Conservation (phyloP, 64 coral and sea anemone genomes). For the Cladopsammia gracilis region DNA sequence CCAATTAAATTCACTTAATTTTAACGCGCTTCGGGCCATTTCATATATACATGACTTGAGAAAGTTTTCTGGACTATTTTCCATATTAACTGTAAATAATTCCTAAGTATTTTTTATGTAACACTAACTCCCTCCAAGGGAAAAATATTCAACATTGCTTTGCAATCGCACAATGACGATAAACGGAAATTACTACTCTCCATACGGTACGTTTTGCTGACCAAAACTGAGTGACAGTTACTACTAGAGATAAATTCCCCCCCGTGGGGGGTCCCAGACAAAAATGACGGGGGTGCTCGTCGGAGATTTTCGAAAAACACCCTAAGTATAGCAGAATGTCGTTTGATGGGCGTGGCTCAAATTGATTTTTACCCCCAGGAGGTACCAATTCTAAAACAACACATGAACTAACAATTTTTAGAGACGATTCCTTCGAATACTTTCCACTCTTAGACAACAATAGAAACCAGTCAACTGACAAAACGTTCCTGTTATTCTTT, state of each 20-base stretch:
- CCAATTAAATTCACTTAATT: neutral
- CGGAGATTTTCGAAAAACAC: too few species aligned
- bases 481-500: too few species aligned
- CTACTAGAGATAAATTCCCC: neutral
- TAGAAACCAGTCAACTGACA: too few species aligned
- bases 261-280: too few species aligned
- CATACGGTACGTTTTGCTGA: neutral
- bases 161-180: neutral
- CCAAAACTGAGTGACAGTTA: neutral
- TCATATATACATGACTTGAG: neutral
- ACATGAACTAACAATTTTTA: too few species aligned
- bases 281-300: too few species aligned
- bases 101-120: neutral
- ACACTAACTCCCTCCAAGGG: neutral
- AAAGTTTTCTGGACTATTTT: neutral
- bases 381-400: too few species aligned
- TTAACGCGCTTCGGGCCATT: neutral
- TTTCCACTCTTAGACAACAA: too few species aligned
- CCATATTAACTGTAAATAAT: neutral
- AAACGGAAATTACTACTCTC: neutral
- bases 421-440: too few species aligned
- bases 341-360: too few species aligned
- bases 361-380: too few species aligned
- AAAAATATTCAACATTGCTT: neutral
- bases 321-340: too few species aligned